phyloP scores from a whole-genome alignment of 2,797 vertebrate species.

The Vireo griseus region DNA sequence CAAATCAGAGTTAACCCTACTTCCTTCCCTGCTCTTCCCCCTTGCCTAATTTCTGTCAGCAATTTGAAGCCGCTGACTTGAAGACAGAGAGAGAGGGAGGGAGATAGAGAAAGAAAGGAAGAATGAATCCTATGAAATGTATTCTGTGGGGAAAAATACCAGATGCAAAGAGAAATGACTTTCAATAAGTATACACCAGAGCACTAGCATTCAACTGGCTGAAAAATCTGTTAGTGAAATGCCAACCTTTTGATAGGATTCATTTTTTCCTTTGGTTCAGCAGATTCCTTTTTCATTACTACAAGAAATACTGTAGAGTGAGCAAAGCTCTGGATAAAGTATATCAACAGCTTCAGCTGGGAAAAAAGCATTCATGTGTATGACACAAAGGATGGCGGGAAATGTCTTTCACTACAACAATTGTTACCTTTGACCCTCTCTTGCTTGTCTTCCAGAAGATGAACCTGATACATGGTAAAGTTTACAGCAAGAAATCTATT shows the following conservation, averaged over 20 bases:
- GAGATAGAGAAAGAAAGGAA: background rate
- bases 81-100: background rate
- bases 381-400: background rate
- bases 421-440: background rate
- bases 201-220: background rate
- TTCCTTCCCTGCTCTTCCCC: background rate
- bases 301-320: background rate
- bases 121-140: background rate
- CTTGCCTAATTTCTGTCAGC: background rate
- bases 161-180: background rate
- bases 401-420: background rate
- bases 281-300: constrained; percentile 27
- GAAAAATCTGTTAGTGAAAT: background rate
- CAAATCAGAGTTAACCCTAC: background rate
- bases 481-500: background rate
- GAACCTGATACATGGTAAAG: background rate
- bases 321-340: constrained; percentile 1
- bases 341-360: background rate
- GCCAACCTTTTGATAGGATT: background rate
- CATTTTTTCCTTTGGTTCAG: background rate
- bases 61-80: background rate
- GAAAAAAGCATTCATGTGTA: background rate
- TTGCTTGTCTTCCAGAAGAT: background rate
- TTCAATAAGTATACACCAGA: background rate
- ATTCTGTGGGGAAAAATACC: background rate